A percentile compares a stretch with the other conserved stretches of the same genome.
These are phyloP conservation scores for Drosophila vallismaia DNA, from an alignment of 2,888 invertebrate genomes.

Conservation along the genomic window DNA sequence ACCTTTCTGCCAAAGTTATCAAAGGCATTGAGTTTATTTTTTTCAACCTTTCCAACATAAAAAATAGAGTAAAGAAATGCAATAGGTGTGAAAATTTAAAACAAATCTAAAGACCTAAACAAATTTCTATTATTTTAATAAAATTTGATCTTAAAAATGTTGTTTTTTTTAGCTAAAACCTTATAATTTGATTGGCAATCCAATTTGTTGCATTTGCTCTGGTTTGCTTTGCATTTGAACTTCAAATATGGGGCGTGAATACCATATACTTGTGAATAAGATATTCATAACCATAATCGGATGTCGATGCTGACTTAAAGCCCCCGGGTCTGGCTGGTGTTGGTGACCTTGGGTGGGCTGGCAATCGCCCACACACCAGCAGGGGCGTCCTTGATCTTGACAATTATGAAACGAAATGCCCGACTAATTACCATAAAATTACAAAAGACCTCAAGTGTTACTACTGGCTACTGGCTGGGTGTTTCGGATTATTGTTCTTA, in stretches of 20 bases:
- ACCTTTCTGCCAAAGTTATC: neutral
- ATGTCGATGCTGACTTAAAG: slow-evolving; percentile 31
- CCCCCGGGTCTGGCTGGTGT: slow-evolving; percentile 7
- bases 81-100: neutral
- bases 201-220: neutral
- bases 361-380: slow-evolving; percentile 25
- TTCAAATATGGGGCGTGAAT: neutral
- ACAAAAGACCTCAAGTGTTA: slow-evolving; percentile 56
- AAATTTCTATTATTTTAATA: neutral
- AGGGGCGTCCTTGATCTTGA: slow-evolving; percentile 70
- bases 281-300: slow-evolving; percentile 30
- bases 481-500: slow-evolving; percentile 21
- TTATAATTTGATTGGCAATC: too few relatives aligned
- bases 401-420: slow-evolving; percentile 62
- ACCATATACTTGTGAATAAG: neutral
- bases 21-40: neutral
- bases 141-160: neutral
- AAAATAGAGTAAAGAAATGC: too few relatives aligned
- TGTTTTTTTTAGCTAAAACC: neutral
- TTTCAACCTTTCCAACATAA: neutral
- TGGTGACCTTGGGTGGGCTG: neutral
- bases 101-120: too few relatives aligned
- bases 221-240: neutral
- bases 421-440: slow-evolving; percentile 70
- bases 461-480: slow-evolving; percentile 24